Evolutionary conservation across 2,797 vertebrate species (phyloP), one percentile per base, ranked within the genome.

Genomic region (Phrynocephalus guinanensis): DNA sequence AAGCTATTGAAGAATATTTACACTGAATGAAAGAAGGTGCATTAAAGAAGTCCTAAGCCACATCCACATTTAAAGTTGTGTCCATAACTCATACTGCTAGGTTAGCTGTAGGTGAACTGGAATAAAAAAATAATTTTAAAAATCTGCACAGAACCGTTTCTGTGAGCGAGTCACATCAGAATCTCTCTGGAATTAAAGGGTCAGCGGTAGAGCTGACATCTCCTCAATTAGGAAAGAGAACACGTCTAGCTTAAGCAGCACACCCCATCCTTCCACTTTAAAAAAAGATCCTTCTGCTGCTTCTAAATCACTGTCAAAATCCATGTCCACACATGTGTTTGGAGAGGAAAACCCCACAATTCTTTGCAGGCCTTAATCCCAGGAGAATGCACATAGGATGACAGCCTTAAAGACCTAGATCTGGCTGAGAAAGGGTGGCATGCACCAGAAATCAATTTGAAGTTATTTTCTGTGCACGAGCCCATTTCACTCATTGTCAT

Each of bases 301-400:
- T 79, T 82, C 77, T 86, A 79, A 75, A n/a, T 89, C 68, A 63
- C 28, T 80, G 44, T 75, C 76, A 84, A 87, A 87, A 67, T 80
- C 30, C 30, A 56, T 79, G 16, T 22, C 24, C 33, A 60, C 13
- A 1, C 22, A 50, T 73, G n/a, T 56, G 24, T 33, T n/a, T 20
- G 18, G 1, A 70, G 44, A 56, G 5, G 16, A 9, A 70, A 70
- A 15, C 7, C 81, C 66, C 67, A 9, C 9, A 11, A 63, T 48
- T 11, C 8, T 52, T 52, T 33, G 1, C 26, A 11, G 15, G 6
- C 24, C 6, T 28, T 75, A 10, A 7, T 30, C 26, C 26, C 16
- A 50, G 67, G 28, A 52, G 52, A 73, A 10, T 10, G 16, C 18
- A 1, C 38, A 44, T 82, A 60, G 38, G 38, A 44, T 1, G 9